A percentile compares a stretch with the other conserved stretches of the same genome.
Conservation (phyloP, 2,888 invertebrate genomes). For the Hydriomena furcata region DNA sequence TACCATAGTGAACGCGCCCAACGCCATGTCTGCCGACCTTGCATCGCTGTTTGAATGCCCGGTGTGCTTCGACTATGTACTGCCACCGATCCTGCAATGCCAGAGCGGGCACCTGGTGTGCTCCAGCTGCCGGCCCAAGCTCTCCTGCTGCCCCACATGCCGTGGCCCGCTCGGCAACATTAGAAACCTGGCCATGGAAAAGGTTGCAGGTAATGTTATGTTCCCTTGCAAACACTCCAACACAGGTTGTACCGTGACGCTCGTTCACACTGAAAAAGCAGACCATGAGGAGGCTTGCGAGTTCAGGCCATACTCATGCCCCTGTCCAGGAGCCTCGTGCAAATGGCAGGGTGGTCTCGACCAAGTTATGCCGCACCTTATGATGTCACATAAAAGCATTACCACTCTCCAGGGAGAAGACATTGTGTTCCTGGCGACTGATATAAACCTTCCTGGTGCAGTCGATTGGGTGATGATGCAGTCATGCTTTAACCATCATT, state of each 20-base stretch:
- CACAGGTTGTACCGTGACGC: conserved; percentile 95
- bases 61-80: conserved; percentile 99
- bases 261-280: conserved; percentile 98
- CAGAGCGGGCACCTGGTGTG: conserved; percentile 99
- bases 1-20: conserved; percentile 82
- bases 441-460: conserved; percentile 99
- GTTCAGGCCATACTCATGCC: conserved; percentile 98
- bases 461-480: conserved; percentile 99
- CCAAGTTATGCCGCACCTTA: conserved; percentile 99
- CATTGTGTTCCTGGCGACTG: conserved; percentile 99
- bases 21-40: conserved; percentile 92
- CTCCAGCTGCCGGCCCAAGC: conserved; percentile 97
- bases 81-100: conserved; percentile 99
- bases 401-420: conserved; percentile 99
- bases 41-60: conserved; percentile 97
- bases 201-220: conserved; percentile 98
- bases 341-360: conserved; percentile 99
- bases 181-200: conserved; percentile 99
- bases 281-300: conserved; percentile 99
- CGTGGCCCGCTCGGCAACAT: conserved; percentile 98
- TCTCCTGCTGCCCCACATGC: conserved; percentile 99
- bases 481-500: conserved; percentile 99
- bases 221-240: conserved; percentile 99
- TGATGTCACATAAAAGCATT: conserved; percentile 98
- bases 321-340: conserved; percentile 99